Evolutionary conservation across 2,888 invertebrate genomes (phyloP), one percentile per base, ranked within the genome.

Genomic region (Tillus elongatus): DNA sequence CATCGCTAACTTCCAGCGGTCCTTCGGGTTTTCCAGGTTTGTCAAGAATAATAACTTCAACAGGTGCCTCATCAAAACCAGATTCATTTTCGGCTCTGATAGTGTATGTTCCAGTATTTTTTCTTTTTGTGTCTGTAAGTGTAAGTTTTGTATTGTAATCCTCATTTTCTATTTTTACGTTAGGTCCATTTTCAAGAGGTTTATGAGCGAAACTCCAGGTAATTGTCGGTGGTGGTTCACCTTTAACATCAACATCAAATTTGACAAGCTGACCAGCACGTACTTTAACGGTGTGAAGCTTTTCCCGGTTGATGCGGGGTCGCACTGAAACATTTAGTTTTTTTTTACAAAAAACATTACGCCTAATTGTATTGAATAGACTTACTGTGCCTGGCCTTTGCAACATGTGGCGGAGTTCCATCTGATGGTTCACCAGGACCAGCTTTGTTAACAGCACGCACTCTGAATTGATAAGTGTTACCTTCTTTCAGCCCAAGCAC

Each of bases 381-480:
- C 82, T 83, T 70, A 87, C 87, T 67, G 72, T 82, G 84, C 61
- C 87, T 75, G 13, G 88, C 86, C 68, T 92, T 92, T 14, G 89
- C 87, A 31, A 85, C 68, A 50, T 91, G 90, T 41, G 84, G 87
- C 48, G 86, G 80, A 0, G 91, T 89, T 2, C 89, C 74, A 44
- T 92, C 92, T 36, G 89, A 87, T 1, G 93, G 88, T 52, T 92
- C 91, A 19, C 90, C 85, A 1, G 84, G 82, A 2, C 96, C 95
- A 4, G 92, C 95, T 66, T 93, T 93, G 68, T 96, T 96, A 11
- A 92, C 81, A 19, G 95, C 93, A 3, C 84, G 74, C 0, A 96
- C 87, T n/a, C 95, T 74, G 75, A 96, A 96, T 68, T 95, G 93
- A 66, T 95, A 95, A 9, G 84, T 81, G 56, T 90, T 87, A 46